Conservation (phyloP, 2,113 vertebrate genomes). For the Lycocorax pyrrhopterus region DNA sequence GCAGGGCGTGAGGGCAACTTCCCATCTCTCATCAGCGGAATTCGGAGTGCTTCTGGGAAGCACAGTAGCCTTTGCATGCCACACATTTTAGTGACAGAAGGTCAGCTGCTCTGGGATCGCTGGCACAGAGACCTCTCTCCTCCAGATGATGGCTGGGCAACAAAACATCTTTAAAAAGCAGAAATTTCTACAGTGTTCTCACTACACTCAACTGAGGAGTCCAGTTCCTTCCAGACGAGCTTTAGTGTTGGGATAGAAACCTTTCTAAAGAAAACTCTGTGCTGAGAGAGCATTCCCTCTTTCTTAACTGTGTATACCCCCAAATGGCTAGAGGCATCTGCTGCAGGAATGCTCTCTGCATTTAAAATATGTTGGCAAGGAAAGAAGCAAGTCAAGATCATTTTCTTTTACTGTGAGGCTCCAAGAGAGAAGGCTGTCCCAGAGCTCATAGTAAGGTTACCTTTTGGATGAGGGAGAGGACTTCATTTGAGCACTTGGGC, state of each 20-base stretch:
- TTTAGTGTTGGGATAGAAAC: background rate
- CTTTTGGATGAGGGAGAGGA: background rate
- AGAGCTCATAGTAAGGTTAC: background rate
- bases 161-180: background rate
- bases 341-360: background rate
- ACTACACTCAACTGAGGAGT: background rate
- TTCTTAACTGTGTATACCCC: background rate
- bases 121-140: background rate
- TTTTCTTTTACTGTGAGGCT: background rate
- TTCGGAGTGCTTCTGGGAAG: background rate
- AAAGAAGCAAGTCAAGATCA: background rate
- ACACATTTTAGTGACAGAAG: rapidly evolving
- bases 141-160: background rate
- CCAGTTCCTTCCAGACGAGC: background rate
- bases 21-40: background rate
- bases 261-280: background rate
- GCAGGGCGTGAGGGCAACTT: background rate
- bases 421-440: background rate
- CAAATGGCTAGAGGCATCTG: background rate
- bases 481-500: background rate
- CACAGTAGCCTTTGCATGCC: background rate
- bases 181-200: background rate
- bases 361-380: background rate
- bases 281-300: background rate
- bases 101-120: background rate